phyloP scores from a whole-genome alignment of 23 tunicate genomes.

The Trididemnum nubilum region DNA sequence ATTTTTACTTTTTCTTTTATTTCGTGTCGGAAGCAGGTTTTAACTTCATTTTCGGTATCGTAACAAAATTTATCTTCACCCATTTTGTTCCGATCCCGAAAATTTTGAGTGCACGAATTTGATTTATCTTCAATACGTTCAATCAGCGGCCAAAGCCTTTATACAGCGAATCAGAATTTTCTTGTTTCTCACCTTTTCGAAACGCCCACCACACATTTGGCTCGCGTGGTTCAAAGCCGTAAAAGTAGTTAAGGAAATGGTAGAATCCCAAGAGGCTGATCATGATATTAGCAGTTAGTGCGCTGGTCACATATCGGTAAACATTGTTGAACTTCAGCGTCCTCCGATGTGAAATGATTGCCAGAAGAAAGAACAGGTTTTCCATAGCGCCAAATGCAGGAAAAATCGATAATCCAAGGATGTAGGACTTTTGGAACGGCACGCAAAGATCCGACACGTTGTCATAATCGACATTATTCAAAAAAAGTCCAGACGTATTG shows the following conservation, averaged over 20 bases:
- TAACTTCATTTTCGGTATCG: no score
- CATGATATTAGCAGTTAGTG: conserved; percentile 72
- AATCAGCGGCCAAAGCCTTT: no score
- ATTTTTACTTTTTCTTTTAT: no score
- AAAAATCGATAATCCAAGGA: conserved; percentile 59
- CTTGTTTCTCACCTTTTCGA: conserved; percentile 87
- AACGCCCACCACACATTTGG: conserved; percentile 96
- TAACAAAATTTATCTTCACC: no score
- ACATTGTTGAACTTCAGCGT: conserved; percentile 82
- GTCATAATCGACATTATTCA: background rate
- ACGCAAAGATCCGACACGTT: conserved; percentile 52
- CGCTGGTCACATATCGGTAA: conserved; percentile 87
- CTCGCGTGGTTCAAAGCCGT: conserved; percentile 63
- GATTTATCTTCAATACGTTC: no score
- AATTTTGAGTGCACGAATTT: no score
- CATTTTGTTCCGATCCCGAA: no score
- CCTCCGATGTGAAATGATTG: conserved; percentile 51
- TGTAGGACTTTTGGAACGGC: conserved; percentile 46
- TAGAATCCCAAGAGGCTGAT: conserved; percentile 78
- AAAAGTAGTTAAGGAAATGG: conserved; percentile 86
- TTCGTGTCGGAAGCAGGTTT: no score
- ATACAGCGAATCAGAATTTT: no score
- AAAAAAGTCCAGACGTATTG: no score
- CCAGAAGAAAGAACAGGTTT: conserved; percentile 59
- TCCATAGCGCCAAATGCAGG: conserved; percentile 85